Percentiles rank a stretch among this genome's conserved stretches.
phyloP scores from a whole-genome alignment of 2,113 vertebrate species.

The Lichenostomus cassidix region DNA sequence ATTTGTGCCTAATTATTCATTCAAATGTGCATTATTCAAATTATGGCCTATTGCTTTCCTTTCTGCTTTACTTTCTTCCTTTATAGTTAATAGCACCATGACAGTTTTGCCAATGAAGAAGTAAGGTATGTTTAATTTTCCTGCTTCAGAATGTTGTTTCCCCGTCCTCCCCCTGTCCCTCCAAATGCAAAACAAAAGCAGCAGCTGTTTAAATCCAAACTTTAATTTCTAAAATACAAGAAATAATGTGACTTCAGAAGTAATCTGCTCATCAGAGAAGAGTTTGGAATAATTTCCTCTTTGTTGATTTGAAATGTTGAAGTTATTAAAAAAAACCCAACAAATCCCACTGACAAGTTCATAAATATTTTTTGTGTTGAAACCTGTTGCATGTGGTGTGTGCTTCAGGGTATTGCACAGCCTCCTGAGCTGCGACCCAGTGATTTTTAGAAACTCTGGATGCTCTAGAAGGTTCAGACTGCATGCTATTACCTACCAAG shows the following conservation, averaged over 20 bases:
- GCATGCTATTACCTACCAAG: not conserved
- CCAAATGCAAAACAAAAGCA: not conserved
- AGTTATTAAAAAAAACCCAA: not conserved
- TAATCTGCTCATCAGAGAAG: not conserved
- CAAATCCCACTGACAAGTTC: not conserved
- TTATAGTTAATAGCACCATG: not conserved
- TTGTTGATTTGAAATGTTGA: not conserved
- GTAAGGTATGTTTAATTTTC: not conserved
- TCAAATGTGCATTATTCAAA: constrained; percentile 19
- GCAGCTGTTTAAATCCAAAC: not conserved
- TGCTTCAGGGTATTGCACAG: not conserved
- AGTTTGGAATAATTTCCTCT: not conserved
- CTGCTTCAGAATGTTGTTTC: not conserved
- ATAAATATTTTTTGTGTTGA: not conserved
- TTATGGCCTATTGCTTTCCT: constrained; percentile 10
- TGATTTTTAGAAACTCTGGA: not conserved
- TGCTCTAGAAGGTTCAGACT: not conserved
- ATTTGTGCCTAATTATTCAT: constrained; percentile 18
- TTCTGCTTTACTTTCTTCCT: not conserved
- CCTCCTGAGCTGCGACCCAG: not conserved
- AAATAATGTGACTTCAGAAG: not conserved
- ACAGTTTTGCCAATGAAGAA: not conserved
- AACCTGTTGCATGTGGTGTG: not conserved
- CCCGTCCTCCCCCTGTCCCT: not conserved
- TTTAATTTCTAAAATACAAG: not conserved